These are phyloP conservation scores for Calycopis cecrops DNA, from an alignment of 1,140 invertebrate genomes.

Conservation along the genomic window DNA sequence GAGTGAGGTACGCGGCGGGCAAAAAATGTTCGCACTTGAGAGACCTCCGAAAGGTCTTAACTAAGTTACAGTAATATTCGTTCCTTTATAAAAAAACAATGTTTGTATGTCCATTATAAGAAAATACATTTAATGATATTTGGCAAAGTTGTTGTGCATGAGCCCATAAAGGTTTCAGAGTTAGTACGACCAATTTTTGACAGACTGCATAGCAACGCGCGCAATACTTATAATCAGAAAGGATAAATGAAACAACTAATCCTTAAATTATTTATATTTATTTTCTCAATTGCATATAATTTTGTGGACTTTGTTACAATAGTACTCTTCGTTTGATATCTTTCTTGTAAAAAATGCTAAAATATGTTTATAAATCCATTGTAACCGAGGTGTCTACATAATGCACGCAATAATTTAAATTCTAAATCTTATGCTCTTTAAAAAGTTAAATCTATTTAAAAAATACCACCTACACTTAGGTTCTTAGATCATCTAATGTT, in stretches of 20 bases:
- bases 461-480: slow-evolving; percentile 61
- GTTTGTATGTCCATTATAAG: no score
- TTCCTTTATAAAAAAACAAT: no score
- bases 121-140: no score
- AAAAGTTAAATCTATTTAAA: slow-evolving; percentile 62
- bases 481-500: slow-evolving; percentile 60
- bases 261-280: slow-evolving; percentile 72
- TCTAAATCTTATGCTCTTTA: slow-evolving; percentile 57
- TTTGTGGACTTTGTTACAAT: slow-evolving; percentile 74
- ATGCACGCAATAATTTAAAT: slow-evolving; percentile 71
- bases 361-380: slow-evolving; percentile 64
- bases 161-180: no score
- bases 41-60: no score
- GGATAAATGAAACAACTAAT: slow-evolving; percentile 32
- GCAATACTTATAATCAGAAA: not conserved
- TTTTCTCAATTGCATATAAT: slow-evolving; percentile 72
- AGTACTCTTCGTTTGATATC: slow-evolving; percentile 67
- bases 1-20: no score
- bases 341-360: slow-evolving; percentile 71
- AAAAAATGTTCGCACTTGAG: no score
- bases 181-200: no score
- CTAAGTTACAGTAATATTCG: no score
- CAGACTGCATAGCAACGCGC: no score
- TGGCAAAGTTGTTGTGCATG: no score
- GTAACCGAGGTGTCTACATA: slow-evolving; percentile 67